These are phyloP conservation scores for Grammomys dolichurus DNA, from an alignment of 2,113 vertebrate genomes.

Conservation along the genomic window DNA sequence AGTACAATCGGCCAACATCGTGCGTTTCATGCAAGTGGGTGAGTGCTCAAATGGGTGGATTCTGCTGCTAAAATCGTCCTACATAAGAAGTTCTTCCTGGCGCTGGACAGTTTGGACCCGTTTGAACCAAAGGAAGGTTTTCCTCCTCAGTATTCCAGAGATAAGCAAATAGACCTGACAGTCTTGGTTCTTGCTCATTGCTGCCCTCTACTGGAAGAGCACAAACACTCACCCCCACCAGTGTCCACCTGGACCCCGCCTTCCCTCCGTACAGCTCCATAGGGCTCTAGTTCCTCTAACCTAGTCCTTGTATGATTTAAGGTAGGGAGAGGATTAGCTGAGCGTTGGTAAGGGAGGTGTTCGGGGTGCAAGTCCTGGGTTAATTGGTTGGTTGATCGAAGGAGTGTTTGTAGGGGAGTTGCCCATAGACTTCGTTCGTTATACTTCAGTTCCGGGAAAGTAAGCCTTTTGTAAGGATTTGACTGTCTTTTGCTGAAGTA, in stretches of 20 bases:
- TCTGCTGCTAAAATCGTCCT: neutral
- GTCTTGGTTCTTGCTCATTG: neutral
- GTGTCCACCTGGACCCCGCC: neutral
- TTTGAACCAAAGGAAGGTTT: neutral
- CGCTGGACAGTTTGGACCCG: neutral
- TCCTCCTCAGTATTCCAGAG: neutral
- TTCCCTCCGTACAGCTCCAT: neutral
- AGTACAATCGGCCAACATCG: neutral
- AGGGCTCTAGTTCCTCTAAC: neutral
- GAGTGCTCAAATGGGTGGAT: neutral
- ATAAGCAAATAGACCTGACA: neutral
- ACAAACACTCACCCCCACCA: neutral
- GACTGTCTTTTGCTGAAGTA: neutral
- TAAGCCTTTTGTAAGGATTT: neutral
- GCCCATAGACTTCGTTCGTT: neutral
- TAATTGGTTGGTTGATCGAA: constrained; percentile 13
- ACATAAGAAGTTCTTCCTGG: neutral
- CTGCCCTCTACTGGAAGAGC: neutral
- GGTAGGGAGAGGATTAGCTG: neutral
- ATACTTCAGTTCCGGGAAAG: neutral
- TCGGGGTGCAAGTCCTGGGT: neutral
- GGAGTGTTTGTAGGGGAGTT: neutral
- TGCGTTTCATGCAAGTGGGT: neutral
- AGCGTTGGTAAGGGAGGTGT: neutral
- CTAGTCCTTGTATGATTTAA: neutral